Conservation (phyloP, 2,888 invertebrate species). For the Diplolepis rosae region DNA sequence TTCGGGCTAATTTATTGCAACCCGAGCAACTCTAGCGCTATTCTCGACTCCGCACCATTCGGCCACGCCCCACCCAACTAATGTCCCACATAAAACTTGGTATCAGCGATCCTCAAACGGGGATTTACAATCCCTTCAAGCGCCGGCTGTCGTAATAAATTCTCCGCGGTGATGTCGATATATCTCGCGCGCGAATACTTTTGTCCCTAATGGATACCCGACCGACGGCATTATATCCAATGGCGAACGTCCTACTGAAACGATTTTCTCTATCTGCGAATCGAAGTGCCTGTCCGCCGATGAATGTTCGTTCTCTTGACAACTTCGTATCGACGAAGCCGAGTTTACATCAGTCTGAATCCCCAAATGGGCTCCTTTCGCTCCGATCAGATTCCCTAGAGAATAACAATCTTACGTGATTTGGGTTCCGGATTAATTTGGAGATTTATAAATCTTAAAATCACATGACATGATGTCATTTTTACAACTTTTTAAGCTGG, state of each 20-base stretch:
- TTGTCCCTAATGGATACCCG: conserved; percentile 72
- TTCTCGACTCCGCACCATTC: conserved; percentile 61
- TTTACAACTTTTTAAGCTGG: no score
- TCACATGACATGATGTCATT: no score
- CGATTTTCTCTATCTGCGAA: background rate
- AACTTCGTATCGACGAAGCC: background rate
- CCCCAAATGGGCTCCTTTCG: background rate
- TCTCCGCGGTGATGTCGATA: conserved; percentile 71
- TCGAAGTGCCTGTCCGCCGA: conserved; percentile 1
- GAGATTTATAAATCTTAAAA: conserved; percentile 37
- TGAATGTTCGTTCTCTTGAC: background rate
- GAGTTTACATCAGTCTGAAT: background rate
- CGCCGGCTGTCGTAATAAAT: conserved; percentile 72
- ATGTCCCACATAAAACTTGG: conserved; percentile 74
- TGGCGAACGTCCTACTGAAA: conserved; percentile 8
- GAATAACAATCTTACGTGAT: background rate
- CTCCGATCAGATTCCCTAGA: background rate
- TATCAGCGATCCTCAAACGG: conserved; percentile 74
- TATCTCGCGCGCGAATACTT: conserved; percentile 72
- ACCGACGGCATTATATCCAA: conserved; percentile 39
- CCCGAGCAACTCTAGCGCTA: conserved; percentile 62
- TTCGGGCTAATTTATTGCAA: conserved; percentile 73
- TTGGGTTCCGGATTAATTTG: conserved; percentile 12
- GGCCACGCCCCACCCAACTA: conserved; percentile 73
- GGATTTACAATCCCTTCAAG: conserved; percentile 74